Evolutionary conservation across 2,797 vertebrate species (phyloP).

Genomic region (Brachyalestes nurse): DNA sequence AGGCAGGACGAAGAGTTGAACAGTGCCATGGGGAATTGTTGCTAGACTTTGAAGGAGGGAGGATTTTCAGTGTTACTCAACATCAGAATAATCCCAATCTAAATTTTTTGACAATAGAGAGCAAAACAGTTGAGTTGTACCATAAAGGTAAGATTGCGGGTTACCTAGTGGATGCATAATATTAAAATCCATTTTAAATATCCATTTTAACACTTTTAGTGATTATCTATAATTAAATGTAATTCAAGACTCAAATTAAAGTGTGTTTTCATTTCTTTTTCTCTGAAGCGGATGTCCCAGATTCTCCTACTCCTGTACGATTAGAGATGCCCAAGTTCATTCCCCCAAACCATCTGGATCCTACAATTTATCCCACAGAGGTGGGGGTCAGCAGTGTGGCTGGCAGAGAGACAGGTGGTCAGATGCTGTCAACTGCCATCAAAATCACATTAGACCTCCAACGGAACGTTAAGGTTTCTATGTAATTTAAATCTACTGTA

Average conservation of each 20-base stretch:
- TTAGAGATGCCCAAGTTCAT: conserved; percentile 84
- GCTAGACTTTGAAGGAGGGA: conserved; percentile 87
- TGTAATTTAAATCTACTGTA: not conserved
- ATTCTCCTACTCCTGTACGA: conserved; percentile 76
- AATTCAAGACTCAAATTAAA: not conserved
- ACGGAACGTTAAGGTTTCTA: conserved; percentile 85
- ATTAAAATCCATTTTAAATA: no score
- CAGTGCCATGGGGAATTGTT: conserved; percentile 86
- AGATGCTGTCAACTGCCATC: conserved; percentile 90
- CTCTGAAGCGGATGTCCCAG: conserved; percentile 79
- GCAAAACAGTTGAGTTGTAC: conserved; percentile 83
- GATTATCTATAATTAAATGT: not conserved
- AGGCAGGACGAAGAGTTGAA: conserved; percentile 75
- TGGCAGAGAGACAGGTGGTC: conserved; percentile 72
- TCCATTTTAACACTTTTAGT: not conserved
- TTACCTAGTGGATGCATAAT: not conserved
- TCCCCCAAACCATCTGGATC: conserved; percentile 81
- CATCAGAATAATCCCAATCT: conserved; percentile 87
- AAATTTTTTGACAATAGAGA: conserved; percentile 88
- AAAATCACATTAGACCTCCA: conserved; percentile 88
- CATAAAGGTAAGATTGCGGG: conserved; percentile 80
- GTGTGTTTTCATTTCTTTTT: not conserved
- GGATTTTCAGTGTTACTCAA: conserved; percentile 88
- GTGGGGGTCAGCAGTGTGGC: conserved; percentile 83
- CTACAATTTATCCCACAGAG: conserved; percentile 89